Base-by-base conservation (phyloP, 2,888 invertebrate genomes). In the Choristoneura rosaceana region DNA sequence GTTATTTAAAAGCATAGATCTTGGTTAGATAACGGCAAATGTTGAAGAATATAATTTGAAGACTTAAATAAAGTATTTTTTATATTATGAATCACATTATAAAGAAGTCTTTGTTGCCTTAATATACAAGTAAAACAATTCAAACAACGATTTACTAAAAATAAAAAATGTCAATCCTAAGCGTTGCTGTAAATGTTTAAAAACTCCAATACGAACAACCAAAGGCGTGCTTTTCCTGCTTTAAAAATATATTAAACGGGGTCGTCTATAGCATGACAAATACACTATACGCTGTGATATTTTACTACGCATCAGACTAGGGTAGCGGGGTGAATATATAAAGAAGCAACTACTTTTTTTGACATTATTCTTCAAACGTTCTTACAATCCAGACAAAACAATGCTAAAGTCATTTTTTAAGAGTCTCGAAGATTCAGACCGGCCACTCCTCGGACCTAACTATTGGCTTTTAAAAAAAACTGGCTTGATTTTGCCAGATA, bases 381-480 rank as follows among this genome's bases (percentile, higher is more conserved):
- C 67, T 47, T 25, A 41, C 9, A 33, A 47, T 15, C 58, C 9
- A 55, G 60, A 41, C 50, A 79, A 75, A 12, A 43, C 3, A 75
- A 86, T 87, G 87, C 80, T 89, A 67, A 78, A 79, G 66, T 74
- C 77, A 47, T 80, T 89, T 74, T 74, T 87, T 0, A 15, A 79
- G 66, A 82, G 75, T 34, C 76, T 91, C 15, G 87, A 92, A 77
- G 84, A 90, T 69, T 84, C 87, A 4, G 71, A 83, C 0, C 81
- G 79, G 67, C 89, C 88, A 17, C 77, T 90, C 1, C 76, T 92
- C 17, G 92, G 85, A 65, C 92, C 91, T n/a, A 92, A 88, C 69
- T 85, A 84, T 75, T 91, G 91, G 91, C 82, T 89, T 14, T 71
- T 91, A 43, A 83, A 80, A 61, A 83, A 75, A 74, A 77, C 81